Base-by-base conservation (phyloP, 2,113 vertebrate species). In the Ammodytes dubius region DNA sequence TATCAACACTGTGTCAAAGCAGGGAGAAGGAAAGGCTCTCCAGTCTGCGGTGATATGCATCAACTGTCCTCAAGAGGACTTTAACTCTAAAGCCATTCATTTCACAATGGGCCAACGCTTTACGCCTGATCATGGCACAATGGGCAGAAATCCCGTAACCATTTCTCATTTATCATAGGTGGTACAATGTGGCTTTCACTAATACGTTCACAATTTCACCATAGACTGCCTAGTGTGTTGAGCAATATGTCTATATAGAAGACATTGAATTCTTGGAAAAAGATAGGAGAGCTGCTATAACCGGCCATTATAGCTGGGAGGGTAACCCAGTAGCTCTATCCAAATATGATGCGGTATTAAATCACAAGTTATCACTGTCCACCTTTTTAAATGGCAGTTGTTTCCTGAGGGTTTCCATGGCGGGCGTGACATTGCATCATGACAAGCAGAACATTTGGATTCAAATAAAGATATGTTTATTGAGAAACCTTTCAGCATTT, bases 21-120 rank as follows among this genome's bases (percentile, higher is more conserved):
- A 82, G 90, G 87, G 49, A 66, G 80, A 83, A 70, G 85, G 73
- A 71, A 90, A 88, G 64, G 83, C 88, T 89, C 88, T 90, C 87
- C 86, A 84, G 84, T 86, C 89, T 89, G 91, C 65, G 64, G 85
- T 84, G 91, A 92, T 91, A 87, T 85, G 89, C 86, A 90, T 93
- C 85, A 71, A 90, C 89, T 91, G 82, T 91, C 83, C 90, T 94
- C 92, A 73, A 90, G 89, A 92, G 93, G 88, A 92, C 90, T 76
- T 89, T 87, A 77, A 81, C 78, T 83, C 86, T 63, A 81, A 87
- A 85, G 71, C 77, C 70, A 81, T 89, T 89, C 70, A 82, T 92
- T 91, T 91, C 79, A 85, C 85, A 82, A 81, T 88, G 88, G 82
- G 71, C 67, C 14, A 70, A 83, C 40, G 61, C 79, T 88, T 64